Base-by-base conservation (phyloP, 2,797 vertebrate species). In the Cheirogaleus major region DNA sequence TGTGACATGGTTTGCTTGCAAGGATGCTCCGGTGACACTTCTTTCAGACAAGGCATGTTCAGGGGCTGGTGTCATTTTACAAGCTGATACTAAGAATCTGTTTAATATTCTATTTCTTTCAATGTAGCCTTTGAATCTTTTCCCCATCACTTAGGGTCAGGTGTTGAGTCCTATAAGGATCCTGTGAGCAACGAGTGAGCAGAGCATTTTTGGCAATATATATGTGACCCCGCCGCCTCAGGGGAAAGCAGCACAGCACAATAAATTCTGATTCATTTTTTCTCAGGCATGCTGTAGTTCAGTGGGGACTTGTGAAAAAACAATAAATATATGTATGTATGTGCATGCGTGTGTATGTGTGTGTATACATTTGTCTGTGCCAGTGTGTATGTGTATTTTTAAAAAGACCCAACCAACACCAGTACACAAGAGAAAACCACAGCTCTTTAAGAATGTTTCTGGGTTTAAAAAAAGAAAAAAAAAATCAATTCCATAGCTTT, bases 251-350 rank as follows among this genome's bases (percentile, higher is more conserved):
- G 55, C 32, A 35, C 11, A 41, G 27, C 63, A 80, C 0, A 2
- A 30, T 65, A 82, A 32, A 96, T 96, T 95, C 70, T 73, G 78
- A 85, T n/a, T 91, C 55, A 7, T 67, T 13, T 78, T 96, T 96
- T 78, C 41, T 95, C 55, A 52, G 85, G 57, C 76, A 43, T 76
- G 45, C 14, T 79, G 32, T 41, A 55, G 43, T 78, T 91, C n/a
- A 63, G 48, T 38, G 30, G 76, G 59, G 65, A 41, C 83, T 72
- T 83, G 63, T 18, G 41, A 43, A 17, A 52, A 83, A 78, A 13
- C 50, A 50, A 93, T 32, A 93, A 52, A 52, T 43, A 20, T 41
- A 6, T 89, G 12, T 70, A 5, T 80, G 35, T 65, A 7, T 32
- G 7, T 90, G 27, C 69, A 15, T 32, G 57, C 22, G 32, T 84